Conservation (phyloP, 1,140 invertebrate genomes). For the Drosophila kohkoa region DNA sequence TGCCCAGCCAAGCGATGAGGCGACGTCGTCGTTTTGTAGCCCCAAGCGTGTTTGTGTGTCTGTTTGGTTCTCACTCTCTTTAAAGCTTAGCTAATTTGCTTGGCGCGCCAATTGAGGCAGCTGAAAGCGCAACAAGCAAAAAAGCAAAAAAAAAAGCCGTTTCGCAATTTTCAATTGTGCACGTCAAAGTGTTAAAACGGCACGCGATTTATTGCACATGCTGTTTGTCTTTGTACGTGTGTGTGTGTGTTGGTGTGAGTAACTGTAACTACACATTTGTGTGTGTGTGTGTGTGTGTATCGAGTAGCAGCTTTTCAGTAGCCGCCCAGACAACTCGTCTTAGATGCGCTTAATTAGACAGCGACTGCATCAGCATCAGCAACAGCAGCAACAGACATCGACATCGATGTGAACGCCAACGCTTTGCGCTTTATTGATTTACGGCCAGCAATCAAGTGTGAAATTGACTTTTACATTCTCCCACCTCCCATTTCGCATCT, state of each 20-base stretch:
- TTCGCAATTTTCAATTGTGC: constrained; percentile 82
- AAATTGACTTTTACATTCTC: constrained; percentile 69
- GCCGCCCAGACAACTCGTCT: constrained; percentile 30
- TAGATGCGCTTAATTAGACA: constrained; percentile 71
- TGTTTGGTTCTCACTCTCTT: constrained; percentile 44
- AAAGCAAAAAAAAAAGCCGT: constrained; percentile 49
- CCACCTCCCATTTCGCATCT: background rate
- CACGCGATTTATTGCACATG: constrained; percentile 76
- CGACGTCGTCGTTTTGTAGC: constrained; percentile 31
- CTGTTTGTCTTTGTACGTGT: constrained; percentile 26
- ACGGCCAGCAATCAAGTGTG: constrained; percentile 76
- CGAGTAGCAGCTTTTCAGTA: constrained; percentile 32
- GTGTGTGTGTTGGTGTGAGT: constrained; percentile 6
- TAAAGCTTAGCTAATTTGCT: constrained; percentile 69
- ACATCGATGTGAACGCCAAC: constrained; percentile 31
- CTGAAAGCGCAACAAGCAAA: constrained; percentile 31
- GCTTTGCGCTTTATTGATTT: constrained; percentile 70
- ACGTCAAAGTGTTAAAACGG: constrained; percentile 80
- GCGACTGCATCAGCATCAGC: constrained; percentile 27
- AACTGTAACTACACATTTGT: constrained; percentile 1
- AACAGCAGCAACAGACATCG: constrained; percentile 8
- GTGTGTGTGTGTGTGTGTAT: constrained; percentile 2
- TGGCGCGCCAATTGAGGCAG: constrained; percentile 42
- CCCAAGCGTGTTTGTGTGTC: constrained; percentile 13
- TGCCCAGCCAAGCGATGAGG: constrained; percentile 37